Conservation (phyloP, 2,888 invertebrate genomes). For the Drosophila prolongata region DNA sequence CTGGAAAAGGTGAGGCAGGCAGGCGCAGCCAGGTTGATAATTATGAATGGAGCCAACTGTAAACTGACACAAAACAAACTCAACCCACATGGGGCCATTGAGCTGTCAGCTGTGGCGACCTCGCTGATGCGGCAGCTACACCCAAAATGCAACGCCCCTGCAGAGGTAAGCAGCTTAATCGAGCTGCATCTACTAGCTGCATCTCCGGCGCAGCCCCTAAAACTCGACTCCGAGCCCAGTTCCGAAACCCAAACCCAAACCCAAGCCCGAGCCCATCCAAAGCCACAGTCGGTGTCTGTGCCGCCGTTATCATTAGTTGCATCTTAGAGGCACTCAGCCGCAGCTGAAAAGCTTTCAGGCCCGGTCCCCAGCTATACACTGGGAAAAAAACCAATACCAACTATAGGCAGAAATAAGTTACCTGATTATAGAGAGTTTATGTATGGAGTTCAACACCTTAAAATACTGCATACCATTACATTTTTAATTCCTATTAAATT, state of each 20-base stretch:
- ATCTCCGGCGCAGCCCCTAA: constrained; percentile 35
- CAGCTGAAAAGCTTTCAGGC: constrained; percentile 73
- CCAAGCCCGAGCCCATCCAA: constrained; percentile 17
- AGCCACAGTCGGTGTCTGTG: constrained; percentile 29
- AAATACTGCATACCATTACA: too few species aligned
- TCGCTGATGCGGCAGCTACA: constrained; percentile 74
- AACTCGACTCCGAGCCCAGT: constrained; percentile 22
- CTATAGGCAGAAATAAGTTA: too few species aligned
- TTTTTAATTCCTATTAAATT: too few species aligned
- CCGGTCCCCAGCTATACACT: constrained; percentile 14
- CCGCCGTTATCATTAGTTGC: constrained; percentile 78
- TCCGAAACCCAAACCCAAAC: constrained; percentile 1
- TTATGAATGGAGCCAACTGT: constrained; percentile 78
- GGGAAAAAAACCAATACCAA: constrained; percentile 2
- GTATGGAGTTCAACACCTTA: too few species aligned
- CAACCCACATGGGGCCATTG: constrained; percentile 72
- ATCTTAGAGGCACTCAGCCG: constrained; percentile 80
- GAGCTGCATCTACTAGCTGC: constrained; percentile 50
- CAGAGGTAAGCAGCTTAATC: constrained; percentile 78
- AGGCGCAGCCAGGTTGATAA: constrained; percentile 55
- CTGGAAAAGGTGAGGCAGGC: constrained; percentile 26
- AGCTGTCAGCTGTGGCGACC: constrained; percentile 64
- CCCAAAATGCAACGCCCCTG: constrained; percentile 75
- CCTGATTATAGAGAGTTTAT: too few species aligned
- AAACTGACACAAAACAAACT: constrained; percentile 73